Evolutionary conservation across 2,113 vertebrate species (phyloP).

Genomic region (Oxyura jamaicensis): DNA sequence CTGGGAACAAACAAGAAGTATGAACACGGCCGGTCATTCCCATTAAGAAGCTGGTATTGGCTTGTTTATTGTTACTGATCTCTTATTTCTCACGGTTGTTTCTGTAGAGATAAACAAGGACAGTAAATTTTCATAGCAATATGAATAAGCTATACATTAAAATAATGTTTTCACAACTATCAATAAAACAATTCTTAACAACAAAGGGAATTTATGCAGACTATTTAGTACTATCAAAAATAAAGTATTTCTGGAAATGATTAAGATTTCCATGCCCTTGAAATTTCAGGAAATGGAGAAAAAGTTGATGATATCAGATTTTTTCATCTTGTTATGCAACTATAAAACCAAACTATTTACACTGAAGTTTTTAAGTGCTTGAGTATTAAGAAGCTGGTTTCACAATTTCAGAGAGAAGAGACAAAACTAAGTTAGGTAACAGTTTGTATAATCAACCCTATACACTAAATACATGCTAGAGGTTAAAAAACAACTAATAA

Average conservation of each 20-base stretch:
- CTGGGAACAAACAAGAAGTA: conserved; percentile 4
- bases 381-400: not conserved
- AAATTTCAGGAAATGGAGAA: conserved; percentile 5
- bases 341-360: not conserved
- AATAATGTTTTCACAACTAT: not conserved
- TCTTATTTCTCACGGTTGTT: not conserved
- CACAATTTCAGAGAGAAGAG: not conserved
- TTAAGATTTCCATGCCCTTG: not conserved
- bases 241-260: not conserved
- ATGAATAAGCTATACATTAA: not conserved
- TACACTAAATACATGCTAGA: not conserved
- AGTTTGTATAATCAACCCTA: not conserved
- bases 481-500: not conserved
- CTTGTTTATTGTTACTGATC: not conserved
- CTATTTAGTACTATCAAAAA: not conserved
- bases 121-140: not conserved
- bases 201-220: not conserved
- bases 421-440: not conserved
- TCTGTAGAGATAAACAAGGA: not conserved
- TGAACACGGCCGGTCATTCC: not conserved
- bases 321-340: not conserved
- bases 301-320: not conserved
- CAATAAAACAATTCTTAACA: not conserved
- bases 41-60: not conserved
- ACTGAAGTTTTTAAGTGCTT: not conserved